Conservation (phyloP, 2,888 invertebrate genomes). For the Eilema caniola region DNA sequence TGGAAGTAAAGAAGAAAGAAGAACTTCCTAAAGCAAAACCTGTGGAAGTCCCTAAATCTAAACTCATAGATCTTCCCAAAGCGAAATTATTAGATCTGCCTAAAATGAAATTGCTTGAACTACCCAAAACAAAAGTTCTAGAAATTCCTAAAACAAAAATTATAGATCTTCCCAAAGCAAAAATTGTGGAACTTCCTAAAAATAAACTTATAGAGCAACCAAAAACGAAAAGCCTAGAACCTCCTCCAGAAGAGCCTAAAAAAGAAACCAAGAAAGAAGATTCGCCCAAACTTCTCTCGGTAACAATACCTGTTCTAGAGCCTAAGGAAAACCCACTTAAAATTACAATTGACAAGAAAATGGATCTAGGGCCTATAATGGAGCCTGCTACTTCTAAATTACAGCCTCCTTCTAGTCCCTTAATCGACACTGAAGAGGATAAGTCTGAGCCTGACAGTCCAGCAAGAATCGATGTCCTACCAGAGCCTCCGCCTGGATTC, state of each 20-base stretch:
- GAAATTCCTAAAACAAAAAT: slow-evolving; percentile 16
- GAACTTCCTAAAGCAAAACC: slow-evolving; percentile 36
- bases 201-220: slow-evolving; percentile 24
- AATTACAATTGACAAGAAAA: slow-evolving; percentile 51
- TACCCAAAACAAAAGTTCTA: slow-evolving; percentile 17
- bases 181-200: slow-evolving; percentile 29
- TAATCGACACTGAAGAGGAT: slow-evolving; percentile 81
- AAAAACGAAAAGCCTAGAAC: slow-evolving; percentile 26
- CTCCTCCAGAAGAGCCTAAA: slow-evolving; percentile 33
- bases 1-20: slow-evolving; percentile 35
- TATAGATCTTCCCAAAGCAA: slow-evolving; percentile 14
- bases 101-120: slow-evolving; percentile 12
- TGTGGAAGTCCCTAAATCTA: slow-evolving; percentile 21
- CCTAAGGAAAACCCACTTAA: slow-evolving; percentile 41
- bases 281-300: slow-evolving; percentile 24
- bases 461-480: slow-evolving; percentile 80
- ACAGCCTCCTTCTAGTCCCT: slow-evolving; percentile 76
- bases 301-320: slow-evolving; percentile 38
- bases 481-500: slow-evolving; percentile 82
- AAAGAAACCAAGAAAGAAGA: slow-evolving; percentile 48
- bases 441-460: slow-evolving; percentile 84
- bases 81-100: slow-evolving; percentile 10
- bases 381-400: slow-evolving; percentile 62
- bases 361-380: slow-evolving; percentile 50
- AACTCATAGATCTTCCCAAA: slow-evolving; percentile 49